These are phyloP conservation scores for Molorchus minor DNA, from an alignment of 2,888 invertebrate species.

Conservation along the genomic window DNA sequence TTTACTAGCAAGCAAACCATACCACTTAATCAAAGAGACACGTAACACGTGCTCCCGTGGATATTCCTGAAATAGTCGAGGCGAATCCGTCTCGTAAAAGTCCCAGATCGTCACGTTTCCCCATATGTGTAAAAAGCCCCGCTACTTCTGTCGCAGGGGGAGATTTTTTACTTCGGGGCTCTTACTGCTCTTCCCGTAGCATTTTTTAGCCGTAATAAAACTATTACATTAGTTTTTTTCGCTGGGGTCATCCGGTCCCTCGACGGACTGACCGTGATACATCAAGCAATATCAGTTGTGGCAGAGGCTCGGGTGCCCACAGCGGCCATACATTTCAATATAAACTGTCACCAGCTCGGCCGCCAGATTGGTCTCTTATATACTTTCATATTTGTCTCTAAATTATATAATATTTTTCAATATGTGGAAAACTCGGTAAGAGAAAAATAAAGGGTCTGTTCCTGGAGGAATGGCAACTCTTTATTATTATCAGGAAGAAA, in stretches of 20 bases:
- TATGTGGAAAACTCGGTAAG: constrained; percentile 12
- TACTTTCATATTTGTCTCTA: constrained; percentile 39
- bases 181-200: constrained; percentile 39
- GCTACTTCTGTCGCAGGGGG: constrained; percentile 21
- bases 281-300: constrained; percentile 64
- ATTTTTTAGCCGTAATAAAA: constrained; percentile 61
- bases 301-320: constrained; percentile 59
- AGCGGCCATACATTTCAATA: constrained; percentile 63
- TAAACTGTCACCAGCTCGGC: constrained; percentile 57
- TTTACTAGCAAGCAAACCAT: constrained; percentile 52
- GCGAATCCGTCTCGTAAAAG: constrained; percentile 51
- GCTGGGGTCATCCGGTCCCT: constrained; percentile 58
- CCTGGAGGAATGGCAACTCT: too few relatives aligned
- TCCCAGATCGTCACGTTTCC: constrained; percentile 47
- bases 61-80: constrained; percentile 52
- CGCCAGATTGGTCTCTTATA: constrained; percentile 31
- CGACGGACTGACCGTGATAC: constrained; percentile 63
- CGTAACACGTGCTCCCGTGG: constrained; percentile 43
- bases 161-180: constrained; percentile 32
- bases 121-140: constrained; percentile 49
- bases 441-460: too few relatives aligned
- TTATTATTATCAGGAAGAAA: too few relatives aligned
- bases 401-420: constrained; percentile 37
- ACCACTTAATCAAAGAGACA: constrained; percentile 48
- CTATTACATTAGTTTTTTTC: constrained; percentile 63